Evolutionary conservation across 2,797 vertebrate genomes (phyloP).

Genomic region (Loriculus beryllinus): DNA sequence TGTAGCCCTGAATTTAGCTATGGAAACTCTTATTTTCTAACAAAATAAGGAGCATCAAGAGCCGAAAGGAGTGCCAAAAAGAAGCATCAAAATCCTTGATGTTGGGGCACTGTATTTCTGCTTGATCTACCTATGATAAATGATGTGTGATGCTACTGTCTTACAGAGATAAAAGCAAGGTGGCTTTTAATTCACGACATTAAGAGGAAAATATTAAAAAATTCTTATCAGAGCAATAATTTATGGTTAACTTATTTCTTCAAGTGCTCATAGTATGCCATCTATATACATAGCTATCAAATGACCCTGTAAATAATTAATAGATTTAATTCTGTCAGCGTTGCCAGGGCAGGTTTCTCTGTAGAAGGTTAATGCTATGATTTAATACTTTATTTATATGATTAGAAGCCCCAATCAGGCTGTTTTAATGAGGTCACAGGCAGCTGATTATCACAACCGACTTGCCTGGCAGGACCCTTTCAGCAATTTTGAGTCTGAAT

Average conservation of each 20-base stretch:
- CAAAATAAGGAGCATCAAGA: not conserved
- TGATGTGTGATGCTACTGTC: not conserved
- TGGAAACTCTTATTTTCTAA: not conserved
- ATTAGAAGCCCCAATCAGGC: constrained; percentile 45
- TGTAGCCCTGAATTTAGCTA: not conserved
- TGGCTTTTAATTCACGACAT: constrained; percentile 20
- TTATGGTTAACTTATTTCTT: constrained; percentile 50
- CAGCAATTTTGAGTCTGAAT: not conserved
- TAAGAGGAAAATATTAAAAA: constrained; percentile 21
- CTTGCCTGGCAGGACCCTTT: not conserved
- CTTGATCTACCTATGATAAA: not conserved
- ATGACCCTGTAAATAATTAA: constrained; percentile 67
- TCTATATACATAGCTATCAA: constrained; percentile 58
- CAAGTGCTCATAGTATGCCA: constrained; percentile 49
- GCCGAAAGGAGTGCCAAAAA: not conserved
- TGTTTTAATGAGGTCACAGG: constrained; percentile 41
- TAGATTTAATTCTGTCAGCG: constrained; percentile 58
- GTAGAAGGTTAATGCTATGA: constrained; percentile 66
- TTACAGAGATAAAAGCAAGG: not conserved
- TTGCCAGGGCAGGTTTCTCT: constrained; percentile 54
- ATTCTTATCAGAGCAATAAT: constrained; percentile 30
- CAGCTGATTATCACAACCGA: not conserved
- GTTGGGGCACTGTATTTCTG: not conserved
- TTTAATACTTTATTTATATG: constrained; percentile 65
- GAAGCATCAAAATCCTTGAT: not conserved